These are phyloP conservation scores for Rafetus swinhoei DNA, from an alignment of 2,113 vertebrate species.

Conservation along the genomic window DNA sequence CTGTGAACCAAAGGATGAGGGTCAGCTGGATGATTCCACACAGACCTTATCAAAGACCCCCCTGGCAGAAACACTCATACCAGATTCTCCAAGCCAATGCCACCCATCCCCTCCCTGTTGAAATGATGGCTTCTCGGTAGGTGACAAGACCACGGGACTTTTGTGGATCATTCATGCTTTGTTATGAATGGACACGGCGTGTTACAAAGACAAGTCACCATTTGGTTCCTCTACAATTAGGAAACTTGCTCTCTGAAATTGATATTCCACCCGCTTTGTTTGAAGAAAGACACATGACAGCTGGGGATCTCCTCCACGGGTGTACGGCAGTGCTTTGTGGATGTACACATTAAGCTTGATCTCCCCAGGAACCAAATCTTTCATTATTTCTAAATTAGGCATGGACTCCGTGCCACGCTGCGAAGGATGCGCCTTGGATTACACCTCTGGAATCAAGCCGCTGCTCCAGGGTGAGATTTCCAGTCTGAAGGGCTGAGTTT, in stretches of 20 bases:
- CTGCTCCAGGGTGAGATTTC: neutral
- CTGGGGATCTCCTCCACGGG: neutral
- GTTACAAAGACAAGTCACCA: neutral
- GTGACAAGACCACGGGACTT: neutral
- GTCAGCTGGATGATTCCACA: conserved; percentile 3
- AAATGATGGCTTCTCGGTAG: neutral
- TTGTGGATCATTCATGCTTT: neutral
- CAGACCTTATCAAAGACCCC: conserved; percentile 13
- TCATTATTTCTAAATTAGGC: neutral
- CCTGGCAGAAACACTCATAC: rapidly evolving
- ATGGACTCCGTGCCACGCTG: neutral
- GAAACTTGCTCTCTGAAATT: conserved; percentile 33
- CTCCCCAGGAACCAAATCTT: neutral
- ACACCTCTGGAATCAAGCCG: neutral
- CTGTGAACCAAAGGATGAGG: conserved; percentile 21
- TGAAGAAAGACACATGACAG: neutral
- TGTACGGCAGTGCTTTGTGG: neutral
- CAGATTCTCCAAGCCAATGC: neutral
- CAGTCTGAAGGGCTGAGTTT: neutral
- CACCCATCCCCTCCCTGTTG: neutral
- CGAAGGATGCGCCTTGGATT: neutral
- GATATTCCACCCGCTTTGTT: neutral
- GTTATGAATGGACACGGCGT: conserved; percentile 7
- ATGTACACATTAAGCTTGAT: neutral
- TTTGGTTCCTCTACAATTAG: conserved; percentile 5